Conservation (phyloP, 2,113 vertebrate species). For the Tenrec ecaudatus region DNA sequence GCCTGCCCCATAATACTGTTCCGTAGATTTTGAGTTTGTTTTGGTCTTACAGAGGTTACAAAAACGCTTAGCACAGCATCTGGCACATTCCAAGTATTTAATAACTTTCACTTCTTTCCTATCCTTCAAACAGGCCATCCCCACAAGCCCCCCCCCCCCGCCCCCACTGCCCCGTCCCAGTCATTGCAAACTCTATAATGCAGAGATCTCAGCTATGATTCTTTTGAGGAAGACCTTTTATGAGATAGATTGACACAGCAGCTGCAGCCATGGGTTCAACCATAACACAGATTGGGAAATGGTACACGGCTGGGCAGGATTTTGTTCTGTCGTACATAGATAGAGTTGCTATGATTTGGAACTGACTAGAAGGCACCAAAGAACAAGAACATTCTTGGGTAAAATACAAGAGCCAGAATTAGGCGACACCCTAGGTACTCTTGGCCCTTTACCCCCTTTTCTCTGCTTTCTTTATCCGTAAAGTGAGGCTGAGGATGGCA, state of each 20-base stretch:
- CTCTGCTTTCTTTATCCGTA: slow-evolving; percentile 12
- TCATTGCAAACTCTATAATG: not conserved
- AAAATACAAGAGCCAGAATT: not conserved
- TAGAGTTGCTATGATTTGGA: too few relatives aligned
- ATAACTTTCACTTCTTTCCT: not conserved
- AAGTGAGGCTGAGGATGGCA: not conserved
- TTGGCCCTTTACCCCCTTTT: not conserved
- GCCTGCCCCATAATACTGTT: not conserved
- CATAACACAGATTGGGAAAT: too few relatives aligned
- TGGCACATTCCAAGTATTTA: not conserved
- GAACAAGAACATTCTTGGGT: too few relatives aligned
- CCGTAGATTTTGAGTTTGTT: not conserved
- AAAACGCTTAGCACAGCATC: not conserved
- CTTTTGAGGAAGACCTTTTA: not conserved
- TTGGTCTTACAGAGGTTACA: slow-evolving; percentile 7
- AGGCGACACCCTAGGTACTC: not conserved
- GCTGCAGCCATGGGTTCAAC: too few relatives aligned
- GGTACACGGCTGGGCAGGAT: too few relatives aligned
- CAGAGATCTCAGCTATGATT: not conserved
- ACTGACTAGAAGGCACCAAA: too few relatives aligned
- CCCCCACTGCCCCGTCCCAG: too few relatives aligned
- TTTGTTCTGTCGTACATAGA: too few relatives aligned
- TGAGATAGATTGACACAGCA: too few relatives aligned
- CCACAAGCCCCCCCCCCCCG: too few relatives aligned
- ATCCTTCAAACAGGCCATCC: accelerated